A percentile compares a stretch with the other conserved stretches of the same genome.
Evolutionary conservation across 2,797 vertebrate genomes (phyloP).

Genomic region (Artibeus lituratus): DNA sequence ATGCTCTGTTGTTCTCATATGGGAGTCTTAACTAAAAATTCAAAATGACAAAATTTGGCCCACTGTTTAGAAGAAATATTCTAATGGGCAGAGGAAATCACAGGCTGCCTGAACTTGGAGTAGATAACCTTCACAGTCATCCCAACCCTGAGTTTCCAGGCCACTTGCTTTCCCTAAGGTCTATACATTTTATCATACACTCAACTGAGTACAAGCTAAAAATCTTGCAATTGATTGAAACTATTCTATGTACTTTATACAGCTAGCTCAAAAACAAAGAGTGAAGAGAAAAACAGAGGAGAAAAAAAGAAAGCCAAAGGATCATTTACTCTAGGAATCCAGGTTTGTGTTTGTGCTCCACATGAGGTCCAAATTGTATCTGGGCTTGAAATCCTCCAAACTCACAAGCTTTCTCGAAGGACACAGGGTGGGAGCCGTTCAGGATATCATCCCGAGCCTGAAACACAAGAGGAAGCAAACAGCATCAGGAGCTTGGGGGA

Average conservation of each 20-base stretch:
- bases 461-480: slow-evolving; percentile 36
- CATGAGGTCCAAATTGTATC: slow-evolving; percentile 98
- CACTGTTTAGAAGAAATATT: neutral
- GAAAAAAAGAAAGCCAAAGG: neutral
- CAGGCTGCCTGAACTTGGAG: neutral
- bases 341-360: slow-evolving; percentile 98
- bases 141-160: neutral
- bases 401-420: slow-evolving; percentile 98
- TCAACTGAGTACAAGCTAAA: neutral
- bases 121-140: neutral
- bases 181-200: neutral
- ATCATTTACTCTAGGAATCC: slow-evolving; percentile 97
- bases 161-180: neutral
- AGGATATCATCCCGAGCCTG: slow-evolving; percentile 98
- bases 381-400: slow-evolving; percentile 98
- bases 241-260: accelerated
- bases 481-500: neutral
- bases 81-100: neutral
- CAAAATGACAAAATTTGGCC: neutral
- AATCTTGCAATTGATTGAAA: neutral
- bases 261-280: neutral
- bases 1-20: neutral
- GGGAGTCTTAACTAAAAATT: neutral
- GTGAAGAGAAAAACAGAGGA: neutral
- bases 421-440: slow-evolving; percentile 98